phyloP scores from a whole-genome alignment of 2,888 invertebrate species.

The Anoplius nigerrimus region DNA sequence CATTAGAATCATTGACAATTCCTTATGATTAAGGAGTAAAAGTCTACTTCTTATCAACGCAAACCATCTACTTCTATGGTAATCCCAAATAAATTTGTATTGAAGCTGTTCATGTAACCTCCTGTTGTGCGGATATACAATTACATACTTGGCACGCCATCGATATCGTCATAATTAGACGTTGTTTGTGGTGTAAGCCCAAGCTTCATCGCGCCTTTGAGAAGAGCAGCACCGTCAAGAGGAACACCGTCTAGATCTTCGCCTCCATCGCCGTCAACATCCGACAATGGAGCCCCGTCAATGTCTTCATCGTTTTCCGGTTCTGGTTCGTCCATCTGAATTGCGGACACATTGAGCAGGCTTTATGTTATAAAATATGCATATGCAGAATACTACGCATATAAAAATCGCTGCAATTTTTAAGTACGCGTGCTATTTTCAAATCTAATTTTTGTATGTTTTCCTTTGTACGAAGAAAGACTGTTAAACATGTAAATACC shows the following conservation, averaged over 20 bases:
- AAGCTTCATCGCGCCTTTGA: slow-evolving; percentile 82
- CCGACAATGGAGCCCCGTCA: slow-evolving; percentile 82
- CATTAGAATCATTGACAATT: not conserved
- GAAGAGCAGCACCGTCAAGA: slow-evolving; percentile 87
- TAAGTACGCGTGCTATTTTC: too few relatives aligned
- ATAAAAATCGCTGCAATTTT: too few relatives aligned
- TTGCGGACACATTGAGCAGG: too few relatives aligned
- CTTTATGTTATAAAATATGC: not conserved
- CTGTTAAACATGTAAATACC: too few relatives aligned
- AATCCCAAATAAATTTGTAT: too few relatives aligned
- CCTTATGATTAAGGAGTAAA: not conserved
- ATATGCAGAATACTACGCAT: too few relatives aligned
- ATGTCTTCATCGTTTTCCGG: slow-evolving; percentile 80
- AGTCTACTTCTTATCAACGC: too few relatives aligned
- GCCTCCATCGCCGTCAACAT: slow-evolving; percentile 74
- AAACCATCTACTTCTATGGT: not conserved
- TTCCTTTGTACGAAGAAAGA: too few relatives aligned
- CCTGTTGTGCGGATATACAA: too few relatives aligned
- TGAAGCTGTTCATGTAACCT: too few relatives aligned
- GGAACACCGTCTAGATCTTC: slow-evolving; percentile 81
- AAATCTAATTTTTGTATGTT: too few relatives aligned
- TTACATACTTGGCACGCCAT: slow-evolving; percentile 80
- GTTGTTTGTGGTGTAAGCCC: slow-evolving; percentile 72
- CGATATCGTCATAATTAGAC: slow-evolving; percentile 80
- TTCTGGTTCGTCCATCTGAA: slow-evolving; percentile 67